Evolutionary conservation across 2,113 vertebrate genomes (phyloP).

Genomic region (Callaeas wilsoni): DNA sequence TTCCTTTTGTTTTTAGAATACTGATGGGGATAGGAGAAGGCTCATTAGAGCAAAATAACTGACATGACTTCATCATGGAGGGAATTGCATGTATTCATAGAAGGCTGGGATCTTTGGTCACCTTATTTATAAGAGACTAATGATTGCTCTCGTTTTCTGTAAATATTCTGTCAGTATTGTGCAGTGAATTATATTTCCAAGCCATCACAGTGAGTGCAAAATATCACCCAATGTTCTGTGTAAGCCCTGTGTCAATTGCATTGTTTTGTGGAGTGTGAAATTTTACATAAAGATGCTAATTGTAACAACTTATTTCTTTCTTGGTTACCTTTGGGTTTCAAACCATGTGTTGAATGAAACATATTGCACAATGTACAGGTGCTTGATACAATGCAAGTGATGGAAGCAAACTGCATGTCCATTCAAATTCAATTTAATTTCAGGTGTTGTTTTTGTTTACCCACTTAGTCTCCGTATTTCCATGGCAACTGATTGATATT

Average conservation of each 20-base stretch:
- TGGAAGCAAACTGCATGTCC: constrained; percentile 28
- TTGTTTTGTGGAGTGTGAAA: constrained; percentile 55
- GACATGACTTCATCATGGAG: background rate
- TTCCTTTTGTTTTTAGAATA: background rate
- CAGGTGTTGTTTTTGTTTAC: constrained; percentile 4
- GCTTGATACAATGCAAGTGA: constrained; percentile 30
- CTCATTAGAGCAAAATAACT: background rate
- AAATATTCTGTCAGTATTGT: constrained; percentile 60
- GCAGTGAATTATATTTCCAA: constrained; percentile 54
- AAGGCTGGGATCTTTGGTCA: constrained; percentile 51
- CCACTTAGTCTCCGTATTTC: constrained; percentile 20
- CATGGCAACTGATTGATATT: constrained; percentile 3
- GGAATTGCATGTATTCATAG: background rate
- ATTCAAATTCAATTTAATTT: constrained; percentile 5
- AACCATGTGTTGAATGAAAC: constrained; percentile 40
- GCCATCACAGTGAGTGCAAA: constrained; percentile 36
- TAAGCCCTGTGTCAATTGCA: constrained; percentile 39
- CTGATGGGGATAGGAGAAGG: background rate
- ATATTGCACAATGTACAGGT: constrained; percentile 10
- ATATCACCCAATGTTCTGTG: constrained; percentile 19
- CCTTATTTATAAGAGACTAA: constrained; percentile 63
- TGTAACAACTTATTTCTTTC: constrained; percentile 16
- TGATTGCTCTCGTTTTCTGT: constrained; percentile 39
- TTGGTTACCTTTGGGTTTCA: constrained; percentile 38
- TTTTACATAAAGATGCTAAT: constrained; percentile 50